Evolutionary conservation across 2,113 vertebrate genomes (phyloP), one percentile per base, ranked within the genome.

Genomic region (Condylura cristata): DNA sequence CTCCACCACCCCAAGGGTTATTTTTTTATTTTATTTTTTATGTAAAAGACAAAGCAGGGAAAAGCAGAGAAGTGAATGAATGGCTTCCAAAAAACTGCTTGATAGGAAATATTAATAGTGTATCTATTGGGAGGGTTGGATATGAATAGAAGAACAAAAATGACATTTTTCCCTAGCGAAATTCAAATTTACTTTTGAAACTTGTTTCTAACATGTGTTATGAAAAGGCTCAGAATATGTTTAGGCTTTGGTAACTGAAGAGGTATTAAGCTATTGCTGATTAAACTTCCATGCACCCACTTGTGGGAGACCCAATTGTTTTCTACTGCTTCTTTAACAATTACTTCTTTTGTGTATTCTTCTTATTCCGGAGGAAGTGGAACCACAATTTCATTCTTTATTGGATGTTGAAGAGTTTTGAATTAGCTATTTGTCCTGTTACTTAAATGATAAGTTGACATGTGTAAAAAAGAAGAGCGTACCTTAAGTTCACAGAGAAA

Each of bases 331-430:
- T 30, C 58, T 86, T 94, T 58, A 75, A 7, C 93, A 93, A 41
- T 53, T 84, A 61, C 70, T 46, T 82, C 4, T 61, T 97, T 95
- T 37, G 28, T 91, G 0, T 96, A 44, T 30, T 96, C 34, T 93
- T 97, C 96, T 94, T 70, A 86, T 74, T 39, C 61, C 93, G 58
- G 89, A 80, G 32, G 84, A 88, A 96, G 70, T 13, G 39, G 41
- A 95, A 65, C 61, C 4, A 8, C 46, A 56, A 14, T 91, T 96
- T 3, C 83, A 96, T 96, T 79, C 6, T 96, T 95, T 66, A 61
- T 22, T 76, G 76, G 5, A 76, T 72, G 61, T 56, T 34, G 20
- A 53, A 90, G 53, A 46, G 51, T 94, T 95, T 93, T 74, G 46
- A 53, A 95, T 66, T 72, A 72, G 76, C 78, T 37, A 32, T 60